Conservation (phyloP, 1,140 invertebrate species). For the Ditylenchus dipsaci region DNA sequence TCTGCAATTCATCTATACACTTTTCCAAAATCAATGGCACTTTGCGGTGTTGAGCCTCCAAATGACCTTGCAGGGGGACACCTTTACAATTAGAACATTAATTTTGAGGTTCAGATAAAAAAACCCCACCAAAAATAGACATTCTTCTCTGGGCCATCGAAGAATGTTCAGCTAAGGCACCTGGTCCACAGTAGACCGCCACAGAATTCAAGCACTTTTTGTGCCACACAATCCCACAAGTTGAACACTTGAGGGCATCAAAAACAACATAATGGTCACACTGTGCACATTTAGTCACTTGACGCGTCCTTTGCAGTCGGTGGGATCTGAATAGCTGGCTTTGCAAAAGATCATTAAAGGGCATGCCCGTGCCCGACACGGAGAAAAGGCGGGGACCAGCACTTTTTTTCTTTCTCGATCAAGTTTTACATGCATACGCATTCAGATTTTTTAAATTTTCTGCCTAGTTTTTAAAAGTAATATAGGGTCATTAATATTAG, state of each 20-base stretch:
- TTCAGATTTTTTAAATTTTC: neutral
- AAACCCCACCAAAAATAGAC: conserved; percentile 45
- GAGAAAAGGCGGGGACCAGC: no score
- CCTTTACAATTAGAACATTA: no score
- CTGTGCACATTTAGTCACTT: conserved; percentile 45
- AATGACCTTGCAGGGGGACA: conserved; percentile 48
- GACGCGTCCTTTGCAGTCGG: conserved; percentile 45
- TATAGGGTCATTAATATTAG: no score
- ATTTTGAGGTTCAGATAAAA: no score
- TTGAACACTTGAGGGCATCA: conserved; percentile 51
- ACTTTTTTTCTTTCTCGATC: no score
- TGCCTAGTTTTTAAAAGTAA: neutral
- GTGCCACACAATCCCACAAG: conserved; percentile 46
- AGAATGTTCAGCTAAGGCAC: conserved; percentile 14
- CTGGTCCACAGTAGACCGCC: conserved; percentile 37
- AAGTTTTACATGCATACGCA: no score
- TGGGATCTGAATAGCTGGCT: conserved; percentile 27
- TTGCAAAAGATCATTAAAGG: conserved; percentile 15
- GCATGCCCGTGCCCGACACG: no score
- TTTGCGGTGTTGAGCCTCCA: conserved; percentile 45
- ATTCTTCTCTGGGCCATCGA: conserved; percentile 40
- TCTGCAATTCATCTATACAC: conserved; percentile 53
- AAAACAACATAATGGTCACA: conserved; percentile 53
- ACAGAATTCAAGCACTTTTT: conserved; percentile 47
- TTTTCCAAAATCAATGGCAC: conserved; percentile 52